Base-by-base conservation (phyloP, 1,140 invertebrate genomes). In the Drosophila carrolli region DNA sequence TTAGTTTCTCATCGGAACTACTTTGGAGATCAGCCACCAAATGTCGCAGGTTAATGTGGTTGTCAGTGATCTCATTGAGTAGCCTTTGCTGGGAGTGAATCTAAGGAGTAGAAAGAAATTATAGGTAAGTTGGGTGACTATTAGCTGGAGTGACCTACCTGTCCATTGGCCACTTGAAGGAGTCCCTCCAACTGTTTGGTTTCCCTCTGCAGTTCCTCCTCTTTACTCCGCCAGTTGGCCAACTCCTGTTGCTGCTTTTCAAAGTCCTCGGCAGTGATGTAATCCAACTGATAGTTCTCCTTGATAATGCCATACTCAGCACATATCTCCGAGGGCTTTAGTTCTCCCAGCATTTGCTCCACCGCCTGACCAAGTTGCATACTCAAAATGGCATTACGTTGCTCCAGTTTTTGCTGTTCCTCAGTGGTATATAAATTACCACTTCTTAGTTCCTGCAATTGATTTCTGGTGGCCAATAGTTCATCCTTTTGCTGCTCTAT, bases 151-250 rank as follows among this genome's bases (percentile, higher is more conserved):
- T 27, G 9, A 38, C 13, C 16, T 9, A 75, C 73, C 74, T 85
- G 93, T 5, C 92, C 90, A 37, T 92, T 84, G 38, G 93, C 85
- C 13, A 94, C 92, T 44, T 93, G 84, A 0, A 93, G 56, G 4
- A 90, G 62, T 19, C 91, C 92, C 57, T 92, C 91, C 27, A 94
- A 65, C 47, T 88, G 91, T 23, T 93, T 91, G 38, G 91, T 93
- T 41, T 94, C 92, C 10, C 88, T 62, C 43, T 78, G 58, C 53
- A 93, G 47, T 19, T 82, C 79, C 29, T 71, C 47, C 14, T 91
- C 80, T 19, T 78, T 68, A 13, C 65, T 61, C 19, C 79, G 57
- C 72, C 89, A 75, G 9, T 72, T 67, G 37, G 51, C 32, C 1
- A 91, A 41, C 10, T 75, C 61, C n/a, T 65, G 44, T 11, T 80